These are phyloP conservation scores for Andricus quercusramuli DNA, from an alignment of 2,888 invertebrate genomes.

Conservation along the genomic window DNA sequence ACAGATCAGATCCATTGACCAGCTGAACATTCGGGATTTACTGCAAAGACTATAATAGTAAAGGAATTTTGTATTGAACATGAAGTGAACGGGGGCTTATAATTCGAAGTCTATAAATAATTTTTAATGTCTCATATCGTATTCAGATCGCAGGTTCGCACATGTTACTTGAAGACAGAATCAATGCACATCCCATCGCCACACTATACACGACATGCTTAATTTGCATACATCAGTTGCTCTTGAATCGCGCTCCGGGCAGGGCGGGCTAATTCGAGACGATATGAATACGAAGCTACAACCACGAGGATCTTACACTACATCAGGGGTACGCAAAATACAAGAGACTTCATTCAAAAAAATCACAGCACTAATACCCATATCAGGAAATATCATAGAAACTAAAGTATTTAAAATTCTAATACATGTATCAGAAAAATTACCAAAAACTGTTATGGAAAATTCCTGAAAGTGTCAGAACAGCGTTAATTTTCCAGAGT, in stretches of 20 bases:
- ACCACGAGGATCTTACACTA: conserved; percentile 48
- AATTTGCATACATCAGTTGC: conserved; percentile 60
- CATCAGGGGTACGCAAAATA: conserved; percentile 12
- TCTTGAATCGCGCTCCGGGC: conserved; percentile 57
- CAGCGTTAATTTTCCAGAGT: background rate
- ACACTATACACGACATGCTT: conserved; percentile 55
- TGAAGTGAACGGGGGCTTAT: background rate
- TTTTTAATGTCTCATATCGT: background rate
- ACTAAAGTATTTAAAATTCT: background rate
- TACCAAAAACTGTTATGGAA: background rate
- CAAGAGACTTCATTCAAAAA: background rate
- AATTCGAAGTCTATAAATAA: conserved; percentile 24
- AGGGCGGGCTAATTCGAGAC: conserved; percentile 55
- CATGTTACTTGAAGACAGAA: conserved; percentile 45
- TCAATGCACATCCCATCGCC: conserved; percentile 57
- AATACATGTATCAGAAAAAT: background rate
- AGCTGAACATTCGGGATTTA: background rate
- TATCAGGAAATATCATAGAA: background rate
- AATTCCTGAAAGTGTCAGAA: background rate
- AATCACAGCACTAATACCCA: background rate
- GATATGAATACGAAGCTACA: conserved; percentile 48
- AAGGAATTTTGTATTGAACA: background rate
- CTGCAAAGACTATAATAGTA: background rate
- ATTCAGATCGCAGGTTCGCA: conserved; percentile 12
- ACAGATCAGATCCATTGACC: background rate